These are phyloP conservation scores for Arizona elegans DNA, from an alignment of 2,113 vertebrate genomes.

Conservation along the genomic window DNA sequence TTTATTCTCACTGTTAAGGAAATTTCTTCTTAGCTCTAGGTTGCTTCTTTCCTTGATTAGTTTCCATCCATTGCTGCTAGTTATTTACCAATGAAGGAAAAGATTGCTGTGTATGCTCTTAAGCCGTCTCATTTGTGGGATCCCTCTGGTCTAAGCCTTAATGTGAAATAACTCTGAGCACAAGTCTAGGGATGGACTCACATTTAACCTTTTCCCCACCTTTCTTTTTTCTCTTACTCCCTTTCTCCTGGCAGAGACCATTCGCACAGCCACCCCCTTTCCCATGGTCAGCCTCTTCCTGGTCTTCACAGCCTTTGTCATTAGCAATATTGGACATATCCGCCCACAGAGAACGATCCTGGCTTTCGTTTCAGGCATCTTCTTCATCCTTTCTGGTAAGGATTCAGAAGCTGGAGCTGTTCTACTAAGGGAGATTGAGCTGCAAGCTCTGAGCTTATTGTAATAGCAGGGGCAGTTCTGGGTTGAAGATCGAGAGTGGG, in stretches of 20 bases:
- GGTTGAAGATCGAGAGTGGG: background rate
- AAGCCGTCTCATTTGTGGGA: background rate
- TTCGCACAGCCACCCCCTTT: slow-evolving; percentile 86
- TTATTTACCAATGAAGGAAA: background rate
- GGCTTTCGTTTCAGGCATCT: slow-evolving; percentile 88
- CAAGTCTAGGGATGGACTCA: background rate
- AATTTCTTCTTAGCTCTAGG: background rate
- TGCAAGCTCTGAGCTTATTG: background rate
- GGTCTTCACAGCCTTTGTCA: slow-evolving; percentile 89
- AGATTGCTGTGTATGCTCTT: background rate
- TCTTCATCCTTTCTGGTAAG: slow-evolving; percentile 89
- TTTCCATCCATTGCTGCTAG: background rate
- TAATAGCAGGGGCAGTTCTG: too few relatives aligned
- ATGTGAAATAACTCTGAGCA: too few relatives aligned
- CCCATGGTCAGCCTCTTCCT: slow-evolving; percentile 91
- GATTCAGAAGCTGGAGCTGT: background rate
- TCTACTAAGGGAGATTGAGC: slow-evolving; percentile 7
- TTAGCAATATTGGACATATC: slow-evolving; percentile 90
- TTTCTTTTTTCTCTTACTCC: background rate
- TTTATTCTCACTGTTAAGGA: background rate
- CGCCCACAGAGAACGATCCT: slow-evolving; percentile 87
- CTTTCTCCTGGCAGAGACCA: slow-evolving; percentile 73
- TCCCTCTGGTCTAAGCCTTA: background rate
- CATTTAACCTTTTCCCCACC: background rate
- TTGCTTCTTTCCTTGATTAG: background rate